Base-by-base conservation (phyloP, 2,797 vertebrate genomes). In the Pseudochirops corinnae region DNA sequence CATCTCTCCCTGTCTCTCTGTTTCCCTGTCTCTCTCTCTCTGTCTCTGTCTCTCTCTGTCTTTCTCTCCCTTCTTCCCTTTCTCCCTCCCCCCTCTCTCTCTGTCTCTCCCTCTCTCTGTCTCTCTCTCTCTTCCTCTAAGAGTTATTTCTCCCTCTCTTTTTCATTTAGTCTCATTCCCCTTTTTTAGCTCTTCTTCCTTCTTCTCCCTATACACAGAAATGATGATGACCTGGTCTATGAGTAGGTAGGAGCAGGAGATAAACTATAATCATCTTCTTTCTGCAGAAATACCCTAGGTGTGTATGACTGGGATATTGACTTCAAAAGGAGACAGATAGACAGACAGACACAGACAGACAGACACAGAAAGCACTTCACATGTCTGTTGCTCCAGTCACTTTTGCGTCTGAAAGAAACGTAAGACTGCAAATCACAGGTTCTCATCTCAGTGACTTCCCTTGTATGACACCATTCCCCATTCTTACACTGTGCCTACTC, bases 301-400 rank as follows among this genome's bases (percentile, higher is more conserved):
- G 52, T 21, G 82, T 46, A 57, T 87, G 13, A 53, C 11, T 82
- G 21, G 16, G 39, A 82, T 18, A 2, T 12, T 82, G 55, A 93
- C 39, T 46, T 33, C 39, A 39, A 18, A 60, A 74, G 92, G 12
- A 31, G 21, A 3, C 13, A 4, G 33, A 31, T 0, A 50, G 29
- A 16, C 50, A 91, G 16, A 4, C 24, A 31, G 0, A 33, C 28
- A 4, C 16, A 31, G 0, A 33, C 10, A 29, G 29, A 6, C 33
- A 39, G 39, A 58, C 26, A 60, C 0, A 0, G 26, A 9, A 1
- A 33, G 31, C 21, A 28, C 57, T 56, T 93, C 28, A 0, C 0
- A 0, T 18, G n/a, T 28, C 29, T 58, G 3, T 0, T 24, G 18
- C 91, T 33, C 0, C 0, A 33, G 50, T 31, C 18, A n/a, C 0